Percentiles rank a stretch among this genome's conserved stretches.
phyloP scores from a whole-genome alignment of 2,797 vertebrate genomes.

The Carduelis carduelis region DNA sequence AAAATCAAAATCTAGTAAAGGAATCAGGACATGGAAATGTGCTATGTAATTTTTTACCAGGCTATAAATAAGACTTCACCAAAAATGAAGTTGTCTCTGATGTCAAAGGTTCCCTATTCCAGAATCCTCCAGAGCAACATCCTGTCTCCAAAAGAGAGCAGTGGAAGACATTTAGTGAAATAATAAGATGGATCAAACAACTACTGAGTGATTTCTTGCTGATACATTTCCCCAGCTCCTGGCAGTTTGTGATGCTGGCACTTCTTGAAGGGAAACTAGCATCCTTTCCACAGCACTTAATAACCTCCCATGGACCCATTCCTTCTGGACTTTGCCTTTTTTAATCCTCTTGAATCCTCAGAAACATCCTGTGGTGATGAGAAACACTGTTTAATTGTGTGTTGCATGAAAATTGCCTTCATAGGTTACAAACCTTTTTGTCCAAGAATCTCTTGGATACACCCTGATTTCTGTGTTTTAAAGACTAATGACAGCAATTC shows the following conservation, averaged over 20 bases:
- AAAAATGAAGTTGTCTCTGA: not conserved
- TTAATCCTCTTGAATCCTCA: not conserved
- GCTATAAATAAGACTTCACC: not conserved
- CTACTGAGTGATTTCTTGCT: not conserved
- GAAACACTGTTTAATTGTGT: not conserved
- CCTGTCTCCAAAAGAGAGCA: not conserved
- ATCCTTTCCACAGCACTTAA: not conserved
- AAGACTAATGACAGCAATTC: not conserved
- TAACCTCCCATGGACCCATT: fast-evolving
- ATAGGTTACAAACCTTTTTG: not conserved
- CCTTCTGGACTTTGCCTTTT: not conserved
- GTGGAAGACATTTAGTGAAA: not conserved
- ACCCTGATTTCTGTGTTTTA: not conserved
- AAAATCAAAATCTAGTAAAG: not conserved
- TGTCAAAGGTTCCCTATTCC: not conserved
- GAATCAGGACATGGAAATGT: not conserved
- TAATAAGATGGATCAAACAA: not conserved
- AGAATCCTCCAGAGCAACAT: not conserved
- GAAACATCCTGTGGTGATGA: not conserved
- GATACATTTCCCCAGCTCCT: not conserved
- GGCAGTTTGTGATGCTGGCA: not conserved
- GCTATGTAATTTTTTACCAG: not conserved
- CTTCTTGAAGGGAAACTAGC: not conserved
- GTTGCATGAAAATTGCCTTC: not conserved
- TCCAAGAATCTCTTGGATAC: not conserved